Conservation (phyloP, 2,797 vertebrate genomes). For the Paedocypris micromegethes region DNA sequence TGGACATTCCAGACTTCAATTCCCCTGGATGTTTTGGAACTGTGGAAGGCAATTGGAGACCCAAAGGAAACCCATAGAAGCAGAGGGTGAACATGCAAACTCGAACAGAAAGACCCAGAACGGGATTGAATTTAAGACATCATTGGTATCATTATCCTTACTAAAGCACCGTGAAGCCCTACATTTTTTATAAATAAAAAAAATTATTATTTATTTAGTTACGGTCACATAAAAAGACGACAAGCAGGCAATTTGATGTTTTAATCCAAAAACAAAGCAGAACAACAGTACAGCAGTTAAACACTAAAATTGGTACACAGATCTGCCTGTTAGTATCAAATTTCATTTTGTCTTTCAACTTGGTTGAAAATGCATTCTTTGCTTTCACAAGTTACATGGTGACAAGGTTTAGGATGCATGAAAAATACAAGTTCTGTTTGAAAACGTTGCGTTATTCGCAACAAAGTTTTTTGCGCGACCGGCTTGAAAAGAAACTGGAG, state of each 20-base stretch:
- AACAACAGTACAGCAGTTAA: slow-evolving; percentile 60
- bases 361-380: neutral
- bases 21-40: no score
- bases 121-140: no score
- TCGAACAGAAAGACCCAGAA: no score
- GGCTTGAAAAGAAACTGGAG: no score
- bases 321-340: slow-evolving; percentile 21
- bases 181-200: no score
- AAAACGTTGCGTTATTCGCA: neutral
- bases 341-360: slow-evolving; percentile 6
- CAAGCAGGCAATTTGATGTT: slow-evolving; percentile 49
- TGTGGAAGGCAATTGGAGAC: no score
- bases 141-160: no score
- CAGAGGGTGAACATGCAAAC: no score
- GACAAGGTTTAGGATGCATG: neutral
- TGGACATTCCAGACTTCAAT: no score
- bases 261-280: slow-evolving; percentile 74
- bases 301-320: slow-evolving; percentile 48
- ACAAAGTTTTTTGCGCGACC: neutral
- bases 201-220: neutral
- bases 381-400: slow-evolving; percentile 17
- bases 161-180: no score
- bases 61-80: no score
- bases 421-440: no score
- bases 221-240: neutral